Evolutionary conservation across 2,797 vertebrate genomes (phyloP).

Genomic region (Sylvilagus floridanus): DNA sequence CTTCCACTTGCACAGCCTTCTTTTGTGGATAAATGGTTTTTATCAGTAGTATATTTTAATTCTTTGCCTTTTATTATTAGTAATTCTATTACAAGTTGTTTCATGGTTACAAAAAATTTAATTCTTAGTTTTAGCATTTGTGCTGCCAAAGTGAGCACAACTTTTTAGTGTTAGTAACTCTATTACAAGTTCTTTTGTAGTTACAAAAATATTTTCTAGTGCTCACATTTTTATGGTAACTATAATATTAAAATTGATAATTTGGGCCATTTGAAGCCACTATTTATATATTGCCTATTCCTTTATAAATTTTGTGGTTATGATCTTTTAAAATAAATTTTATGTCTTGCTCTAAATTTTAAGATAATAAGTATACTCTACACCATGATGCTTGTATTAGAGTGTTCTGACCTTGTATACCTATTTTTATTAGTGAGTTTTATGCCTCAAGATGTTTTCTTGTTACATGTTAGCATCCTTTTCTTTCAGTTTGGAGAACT

Average conservation of each 20-base stretch:
- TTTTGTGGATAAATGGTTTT: not conserved
- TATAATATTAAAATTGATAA: too few species aligned
- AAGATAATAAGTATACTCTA: not conserved
- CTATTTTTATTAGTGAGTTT: not conserved
- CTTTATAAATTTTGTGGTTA: not conserved
- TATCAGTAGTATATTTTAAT: not conserved
- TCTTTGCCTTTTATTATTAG: too few species aligned
- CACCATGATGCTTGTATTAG: not conserved
- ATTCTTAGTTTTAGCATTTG: too few species aligned
- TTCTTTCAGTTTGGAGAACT: not conserved
- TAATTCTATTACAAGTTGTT: too few species aligned
- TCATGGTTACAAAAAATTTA: too few species aligned
- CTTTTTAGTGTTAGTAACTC: too few species aligned
- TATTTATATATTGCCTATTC: not conserved
- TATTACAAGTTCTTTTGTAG: too few species aligned
- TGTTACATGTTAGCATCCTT: not conserved
- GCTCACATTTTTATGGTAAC: too few species aligned
- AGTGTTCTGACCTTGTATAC: not conserved
- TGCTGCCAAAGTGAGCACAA: too few species aligned
- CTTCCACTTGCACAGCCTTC: not conserved
- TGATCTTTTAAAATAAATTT: not conserved
- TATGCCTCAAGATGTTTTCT: not conserved
- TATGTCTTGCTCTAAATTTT: not conserved
- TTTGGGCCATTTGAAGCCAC: not conserved
- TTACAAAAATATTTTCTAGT: too few species aligned